Evolutionary conservation across 2,113 vertebrate genomes (phyloP), one percentile per base, ranked within the genome.

Genomic region (Etia nguti): DNA sequence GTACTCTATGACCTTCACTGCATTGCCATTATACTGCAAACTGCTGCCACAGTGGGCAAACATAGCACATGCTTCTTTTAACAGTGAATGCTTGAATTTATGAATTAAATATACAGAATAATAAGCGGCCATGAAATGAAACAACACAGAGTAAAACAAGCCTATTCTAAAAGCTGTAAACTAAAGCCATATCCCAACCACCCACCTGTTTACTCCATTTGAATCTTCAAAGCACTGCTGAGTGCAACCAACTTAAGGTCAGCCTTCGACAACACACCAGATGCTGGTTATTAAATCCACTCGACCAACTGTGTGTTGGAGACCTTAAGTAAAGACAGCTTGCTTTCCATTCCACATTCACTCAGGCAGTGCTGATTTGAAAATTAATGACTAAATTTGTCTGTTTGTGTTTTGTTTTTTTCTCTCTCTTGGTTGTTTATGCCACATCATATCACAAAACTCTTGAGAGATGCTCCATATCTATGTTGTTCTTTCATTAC

Each of bases 401-500:
- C 7, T 1, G 4, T 85, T 87, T 87, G 88, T 85, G 81, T 60
- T 8, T 73, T 26, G 13, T 26, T 26, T 73, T 8, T 68, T 2
- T 41, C 34, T 38, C 34, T 83, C 34, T 73, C 70, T 65, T 9
- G 6, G 36, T 48, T 22, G 38, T 83, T 81, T 75, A 82, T 80
- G 59, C 50, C 73, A 46, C 84, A 90, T 90, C 91, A 81, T 38
- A 91, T 90, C 82, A 70, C 22, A 34, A 36, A 70, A 22, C 91
- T 89, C 92, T 29, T 41, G 79, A 86, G 88, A 84, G 59, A 55
- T 55, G 57, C 38, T 84, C 80, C 84, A 86, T 85, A 88, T 89
- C 88, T 56, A 82, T 93, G 90, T 93, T 94, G 92, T 93, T 90
- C 90, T 94, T 94, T 94, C 92, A 94, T 95, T 95, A 94, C 79